Conservation (phyloP, 1,140 invertebrate species). For the Cryptotermes secundus region DNA sequence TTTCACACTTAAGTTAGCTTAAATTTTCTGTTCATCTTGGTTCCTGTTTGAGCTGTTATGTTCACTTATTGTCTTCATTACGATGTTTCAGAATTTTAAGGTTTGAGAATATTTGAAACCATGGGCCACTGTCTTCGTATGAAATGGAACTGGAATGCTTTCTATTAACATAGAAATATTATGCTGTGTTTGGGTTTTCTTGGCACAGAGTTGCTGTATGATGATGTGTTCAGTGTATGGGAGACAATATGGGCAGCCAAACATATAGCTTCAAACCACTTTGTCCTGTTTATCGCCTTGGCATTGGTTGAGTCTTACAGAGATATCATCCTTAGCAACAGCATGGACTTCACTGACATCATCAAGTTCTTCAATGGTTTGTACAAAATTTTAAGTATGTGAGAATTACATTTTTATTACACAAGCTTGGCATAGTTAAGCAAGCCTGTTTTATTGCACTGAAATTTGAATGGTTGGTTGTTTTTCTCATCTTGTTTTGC, state of each 20-base stretch:
- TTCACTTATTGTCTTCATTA: neutral
- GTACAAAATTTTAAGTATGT: constrained; percentile 36
- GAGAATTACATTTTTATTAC: neutral
- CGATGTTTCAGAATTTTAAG: neutral
- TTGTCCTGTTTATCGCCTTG: constrained; percentile 90
- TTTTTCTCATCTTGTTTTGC: too few relatives aligned
- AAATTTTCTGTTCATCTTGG: too few relatives aligned
- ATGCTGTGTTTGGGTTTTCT: neutral
- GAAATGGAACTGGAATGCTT: neutral
- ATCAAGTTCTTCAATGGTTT: constrained; percentile 97
- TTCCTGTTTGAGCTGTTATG: neutral
- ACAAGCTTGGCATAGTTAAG: neutral
- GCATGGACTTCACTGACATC: constrained; percentile 97
- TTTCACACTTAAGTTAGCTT: too few relatives aligned
- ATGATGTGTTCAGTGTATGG: constrained; percentile 92
- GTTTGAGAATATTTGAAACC: neutral
- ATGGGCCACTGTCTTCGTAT: neutral
- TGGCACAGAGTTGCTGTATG: constrained; percentile 76
- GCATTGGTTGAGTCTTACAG: constrained; percentile 89
- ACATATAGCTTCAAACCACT: constrained; percentile 80
- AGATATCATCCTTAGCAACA: constrained; percentile 90
- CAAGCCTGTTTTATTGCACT: neutral
- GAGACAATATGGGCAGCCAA: constrained; percentile 95
- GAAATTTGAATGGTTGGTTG: too few relatives aligned
- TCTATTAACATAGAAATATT: neutral